phyloP scores from a whole-genome alignment of 2,113 vertebrate species.

The Cyprinus carpio region DNA sequence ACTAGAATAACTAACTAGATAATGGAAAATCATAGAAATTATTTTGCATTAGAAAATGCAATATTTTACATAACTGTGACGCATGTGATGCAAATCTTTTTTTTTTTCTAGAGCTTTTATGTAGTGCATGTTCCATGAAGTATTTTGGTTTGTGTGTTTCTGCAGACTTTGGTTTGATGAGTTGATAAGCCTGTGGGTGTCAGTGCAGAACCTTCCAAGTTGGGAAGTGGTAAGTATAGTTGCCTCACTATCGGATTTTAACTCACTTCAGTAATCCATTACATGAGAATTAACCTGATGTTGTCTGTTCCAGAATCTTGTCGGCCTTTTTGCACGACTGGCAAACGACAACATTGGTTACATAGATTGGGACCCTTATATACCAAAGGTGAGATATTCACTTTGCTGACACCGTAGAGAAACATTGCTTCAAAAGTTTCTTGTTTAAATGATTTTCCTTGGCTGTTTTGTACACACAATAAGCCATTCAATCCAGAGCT shows the following conservation, averaged over 20 bases:
- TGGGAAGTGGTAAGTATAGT: slow-evolving; percentile 91
- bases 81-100: not conserved
- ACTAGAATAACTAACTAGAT: not conserved
- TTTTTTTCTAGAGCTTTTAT: not conserved
- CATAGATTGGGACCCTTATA: slow-evolving; percentile 95
- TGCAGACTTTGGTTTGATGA: slow-evolving; percentile 96
- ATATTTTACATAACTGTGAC: not conserved
- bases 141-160: slow-evolving; percentile 35
- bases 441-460: not conserved
- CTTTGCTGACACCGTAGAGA: not conserved
- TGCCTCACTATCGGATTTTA: not conserved
- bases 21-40: not conserved
- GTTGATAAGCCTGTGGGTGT: slow-evolving; percentile 90
- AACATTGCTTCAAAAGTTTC: not conserved
- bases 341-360: slow-evolving; percentile 97
- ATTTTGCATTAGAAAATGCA: not conserved
- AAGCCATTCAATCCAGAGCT: not conserved
- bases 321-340: slow-evolving; percentile 94
- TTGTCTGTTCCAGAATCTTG: slow-evolving; percentile 81
- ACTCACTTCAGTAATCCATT: not conserved
- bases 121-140: not conserved
- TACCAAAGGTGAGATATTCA: slow-evolving; percentile 85
- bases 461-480: not conserved
- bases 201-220: slow-evolving; percentile 95
- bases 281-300: not conserved